These are phyloP conservation scores for Pseudonaja textilis DNA, from an alignment of 2,113 vertebrate species.

Conservation along the genomic window DNA sequence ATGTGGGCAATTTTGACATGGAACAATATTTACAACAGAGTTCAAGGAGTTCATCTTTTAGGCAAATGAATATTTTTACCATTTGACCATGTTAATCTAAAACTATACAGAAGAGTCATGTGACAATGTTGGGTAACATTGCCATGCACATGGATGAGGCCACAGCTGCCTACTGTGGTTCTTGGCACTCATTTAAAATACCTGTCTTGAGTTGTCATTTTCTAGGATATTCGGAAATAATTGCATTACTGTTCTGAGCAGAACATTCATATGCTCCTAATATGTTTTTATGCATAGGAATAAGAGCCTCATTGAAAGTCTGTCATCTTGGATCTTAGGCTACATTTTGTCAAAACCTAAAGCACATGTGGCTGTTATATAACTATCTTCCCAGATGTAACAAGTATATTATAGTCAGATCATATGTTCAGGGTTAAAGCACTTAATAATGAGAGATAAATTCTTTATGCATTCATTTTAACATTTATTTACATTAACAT, in stretches of 20 bases:
- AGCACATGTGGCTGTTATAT: background rate
- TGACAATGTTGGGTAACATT: background rate
- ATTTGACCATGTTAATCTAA: background rate
- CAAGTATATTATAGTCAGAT: background rate
- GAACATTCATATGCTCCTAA: conserved; percentile 30
- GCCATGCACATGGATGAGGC: background rate
- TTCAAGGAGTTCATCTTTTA: background rate
- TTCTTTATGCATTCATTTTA: conserved; percentile 48
- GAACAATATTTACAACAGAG: background rate
- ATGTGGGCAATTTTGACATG: background rate
- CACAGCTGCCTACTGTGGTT: conserved; percentile 7
- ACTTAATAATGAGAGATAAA: background rate
- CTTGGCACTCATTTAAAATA: conserved; percentile 16
- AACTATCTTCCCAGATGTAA: background rate
- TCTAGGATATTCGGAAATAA: background rate
- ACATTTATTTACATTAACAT: conserved; percentile 40
- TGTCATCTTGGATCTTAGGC: background rate
- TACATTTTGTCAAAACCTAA: accelerated
- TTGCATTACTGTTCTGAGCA: background rate
- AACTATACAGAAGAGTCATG: background rate
- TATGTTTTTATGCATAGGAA: conserved; percentile 23
- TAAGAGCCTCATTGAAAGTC: conserved; percentile 7
- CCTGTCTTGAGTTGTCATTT: conserved; percentile 17
- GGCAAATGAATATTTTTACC: background rate
- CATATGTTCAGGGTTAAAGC: background rate